Base-by-base conservation (phyloP, 30 jellyfish, hydroid and myxozoan species). In the Hydractinia echinata region DNA sequence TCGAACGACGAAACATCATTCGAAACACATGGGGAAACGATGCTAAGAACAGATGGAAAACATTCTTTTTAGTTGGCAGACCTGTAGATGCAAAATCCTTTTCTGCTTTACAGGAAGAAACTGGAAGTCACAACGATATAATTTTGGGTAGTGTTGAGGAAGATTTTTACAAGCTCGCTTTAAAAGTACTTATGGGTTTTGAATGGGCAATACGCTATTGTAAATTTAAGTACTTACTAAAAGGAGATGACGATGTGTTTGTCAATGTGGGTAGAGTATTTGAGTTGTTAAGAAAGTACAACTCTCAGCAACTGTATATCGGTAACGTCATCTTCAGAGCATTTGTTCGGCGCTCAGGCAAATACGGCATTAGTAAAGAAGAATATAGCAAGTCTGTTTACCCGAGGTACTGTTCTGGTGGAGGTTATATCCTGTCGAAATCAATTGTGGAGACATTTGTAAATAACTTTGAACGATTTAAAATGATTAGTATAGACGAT, bases 321-420 rank as follows among this genome's bases (percentile, higher is more conserved):
- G 88, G 88, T 15, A 30, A 80, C 82, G 84, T 61, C 10, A 84
- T 61, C 16, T 70, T 19, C 11, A 52, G 19, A 19, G 84, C 88
- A 3, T 54, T 20, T 19, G 88, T 80, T 10, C 4, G 7, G 10
- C 62, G 88, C 16, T 44, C 11, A 7, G 88, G 88, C 18, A 80
- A 67, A 49, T 80, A 80, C 66, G 82, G 67, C 62, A 84, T 80
- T 0, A 50, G 64, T 9, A 67, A 61, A 20, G 51, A 80, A 51
- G 88, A 80, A 50, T 80, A 58, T 51, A 70, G n/a, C 30, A 48
- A 54, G 30, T 61, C 44, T 6, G 16, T 67, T 72, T 80, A 61
- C 67, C 88, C 88, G 67, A 53, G 82, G 7, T 80, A 80, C 48
- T 80, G 88, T 80, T 67, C 88, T 16, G 88, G 88, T 11, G 88